phyloP scores from a whole-genome alignment of 2,888 invertebrate species.

The Allacma fusca region DNA sequence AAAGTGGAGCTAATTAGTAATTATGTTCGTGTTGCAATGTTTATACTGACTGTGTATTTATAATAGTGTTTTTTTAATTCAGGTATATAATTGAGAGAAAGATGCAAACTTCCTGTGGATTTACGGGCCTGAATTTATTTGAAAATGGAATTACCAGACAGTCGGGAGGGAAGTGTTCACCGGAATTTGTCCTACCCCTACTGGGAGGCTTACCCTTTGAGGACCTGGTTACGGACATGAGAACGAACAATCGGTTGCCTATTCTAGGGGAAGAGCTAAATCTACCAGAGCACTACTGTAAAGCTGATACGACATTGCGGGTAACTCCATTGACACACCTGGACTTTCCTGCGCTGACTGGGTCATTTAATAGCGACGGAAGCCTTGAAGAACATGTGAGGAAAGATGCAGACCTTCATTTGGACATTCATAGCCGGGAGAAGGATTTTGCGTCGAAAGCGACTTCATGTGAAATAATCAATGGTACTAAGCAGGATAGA shows the following conservation, averaged over 20 bases:
- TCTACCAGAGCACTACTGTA: not conserved
- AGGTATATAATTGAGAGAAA: too few relatives aligned
- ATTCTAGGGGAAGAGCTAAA: not conserved
- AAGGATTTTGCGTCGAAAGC: not conserved
- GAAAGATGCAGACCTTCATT: not conserved
- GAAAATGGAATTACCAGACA: too few relatives aligned
- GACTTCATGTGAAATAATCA: constrained; percentile 21
- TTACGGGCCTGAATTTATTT: too few relatives aligned
- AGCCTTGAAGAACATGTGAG: not conserved
- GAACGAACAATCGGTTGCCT: constrained; percentile 22
- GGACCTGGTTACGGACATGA: constrained; percentile 22
- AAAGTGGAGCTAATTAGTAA: too few relatives aligned
- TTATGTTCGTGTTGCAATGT: too few relatives aligned
- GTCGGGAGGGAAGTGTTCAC: too few relatives aligned
- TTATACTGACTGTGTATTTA: too few relatives aligned
- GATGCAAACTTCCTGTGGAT: too few relatives aligned
- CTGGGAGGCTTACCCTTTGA: not conserved
- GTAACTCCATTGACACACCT: not conserved
- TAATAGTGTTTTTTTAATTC: too few relatives aligned
- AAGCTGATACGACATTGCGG: not conserved
- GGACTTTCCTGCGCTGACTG: not conserved
- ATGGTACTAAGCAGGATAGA: not conserved
- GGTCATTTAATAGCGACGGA: not conserved
- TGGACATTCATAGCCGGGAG: not conserved
- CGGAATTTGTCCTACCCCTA: constrained; percentile 9